Evolutionary conservation across 2,797 vertebrate species (phyloP).

Genomic region (Decapterus maruadsi): DNA sequence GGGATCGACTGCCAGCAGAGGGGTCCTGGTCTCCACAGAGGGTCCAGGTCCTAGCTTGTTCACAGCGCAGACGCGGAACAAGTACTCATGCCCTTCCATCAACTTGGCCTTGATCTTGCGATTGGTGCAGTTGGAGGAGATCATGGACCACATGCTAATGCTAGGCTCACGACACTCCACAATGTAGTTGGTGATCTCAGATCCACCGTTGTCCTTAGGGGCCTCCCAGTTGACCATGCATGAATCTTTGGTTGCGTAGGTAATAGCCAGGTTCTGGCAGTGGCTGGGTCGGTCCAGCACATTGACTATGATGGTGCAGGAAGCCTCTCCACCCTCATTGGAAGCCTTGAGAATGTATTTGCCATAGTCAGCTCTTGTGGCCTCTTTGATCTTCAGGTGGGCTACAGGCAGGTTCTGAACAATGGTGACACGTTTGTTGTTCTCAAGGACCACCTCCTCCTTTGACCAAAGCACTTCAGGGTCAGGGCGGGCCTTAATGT

Average conservation of each 20-base stretch:
- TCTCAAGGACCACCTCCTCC: constrained; percentile 88
- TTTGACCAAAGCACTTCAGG: constrained; percentile 96
- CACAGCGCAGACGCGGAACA: constrained; percentile 97
- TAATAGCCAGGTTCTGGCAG: constrained; percentile 93
- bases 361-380: constrained; percentile 93
- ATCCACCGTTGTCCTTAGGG: constrained; percentile 96
- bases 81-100: constrained; percentile 94
- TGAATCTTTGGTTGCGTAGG: constrained; percentile 92
- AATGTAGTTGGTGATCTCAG: constrained; percentile 99
- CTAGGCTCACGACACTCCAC: constrained; percentile 97
- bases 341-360: constrained; percentile 95
- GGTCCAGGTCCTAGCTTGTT: constrained; percentile 98
- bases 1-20: constrained; percentile 94
- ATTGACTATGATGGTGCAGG: constrained; percentile 93
- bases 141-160: constrained; percentile 94
- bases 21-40: constrained; percentile 92
- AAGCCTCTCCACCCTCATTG: constrained; percentile 95
- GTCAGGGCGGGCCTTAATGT: constrained; percentile 95
- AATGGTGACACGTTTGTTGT: constrained; percentile 89
- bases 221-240: constrained; percentile 97
- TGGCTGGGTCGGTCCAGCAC: constrained; percentile 98
- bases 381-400: constrained; percentile 93
- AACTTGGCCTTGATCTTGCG: constrained; percentile 94
- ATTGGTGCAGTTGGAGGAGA: constrained; percentile 94
- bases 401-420: constrained; percentile 91